Evolutionary conservation across 2,888 invertebrate genomes (phyloP), one percentile per base, ranked within the genome.

Genomic region (Amiota communis): DNA sequence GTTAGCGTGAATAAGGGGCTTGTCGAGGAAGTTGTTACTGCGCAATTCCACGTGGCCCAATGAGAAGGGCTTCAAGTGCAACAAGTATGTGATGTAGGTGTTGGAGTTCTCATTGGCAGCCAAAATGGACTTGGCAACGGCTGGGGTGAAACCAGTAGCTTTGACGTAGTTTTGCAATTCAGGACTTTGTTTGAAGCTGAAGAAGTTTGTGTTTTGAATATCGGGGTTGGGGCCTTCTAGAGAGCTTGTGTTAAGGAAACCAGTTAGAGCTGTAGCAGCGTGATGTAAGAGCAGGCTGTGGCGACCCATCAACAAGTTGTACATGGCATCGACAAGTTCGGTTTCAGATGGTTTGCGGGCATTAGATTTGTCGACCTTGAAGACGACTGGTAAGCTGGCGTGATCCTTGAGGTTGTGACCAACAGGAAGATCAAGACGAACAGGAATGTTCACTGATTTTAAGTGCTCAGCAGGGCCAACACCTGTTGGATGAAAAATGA

Each of bases 331-430:
- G 23, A 89, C 82, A 1, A 88, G 80, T 57, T 89, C 89, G 88
- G 90, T 82, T 87, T 91, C 72, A 88, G 87, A 84, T 23, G 87
- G 86, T 2, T 86, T 85, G 17, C 85, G 81, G 3, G 89, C 89
- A 1, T 81, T 87, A 0, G 89, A 85, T 71, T 89, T 88, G 46
- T 92, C 92, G 78, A 92, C 91, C 79, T 87, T 86, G 64, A 89
- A 89, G 47, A 89, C 81, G 0, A 90, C 81, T 1, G 89, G 89
- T 65, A 94, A 90, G 3, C 93, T 94, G 70, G 95, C 93, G 84
- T 96, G 96, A 85, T 96, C 96, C 89, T 96, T 95, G 0, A 96
- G 90, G 83, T 96, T 95, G 77, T 93, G 91, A 0, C 95, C 95
- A 0, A 96, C 95, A 9, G 88, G 82, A 36, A 89, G 76, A 73